These are phyloP conservation scores for Exaiptasia diaphana DNA, from an alignment of 64 coral and sea anemone species.

Conservation along the genomic window DNA sequence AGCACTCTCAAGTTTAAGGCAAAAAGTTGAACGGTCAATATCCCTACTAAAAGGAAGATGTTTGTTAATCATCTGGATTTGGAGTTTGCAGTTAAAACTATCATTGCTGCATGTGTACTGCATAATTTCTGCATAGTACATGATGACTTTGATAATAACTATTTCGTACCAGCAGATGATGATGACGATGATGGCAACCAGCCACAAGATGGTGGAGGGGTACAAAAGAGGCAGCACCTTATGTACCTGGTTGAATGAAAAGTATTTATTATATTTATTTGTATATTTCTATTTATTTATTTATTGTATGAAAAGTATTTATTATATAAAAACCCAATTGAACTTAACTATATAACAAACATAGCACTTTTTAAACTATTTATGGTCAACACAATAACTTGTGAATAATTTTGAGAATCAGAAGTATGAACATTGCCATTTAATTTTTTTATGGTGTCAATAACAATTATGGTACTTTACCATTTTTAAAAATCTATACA, in stretches of 20 bases:
- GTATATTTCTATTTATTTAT: no score
- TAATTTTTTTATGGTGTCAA: no score
- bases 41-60: constrained; percentile 59
- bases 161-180: constrained; percentile 28
- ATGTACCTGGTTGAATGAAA: neutral
- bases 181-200: constrained; percentile 18
- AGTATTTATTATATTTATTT: no score
- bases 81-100: constrained; percentile 19
- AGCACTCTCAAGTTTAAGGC: constrained; percentile 3
- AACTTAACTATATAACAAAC: no score
- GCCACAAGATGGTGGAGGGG: neutral
- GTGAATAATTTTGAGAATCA: no score
- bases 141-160: constrained; percentile 58
- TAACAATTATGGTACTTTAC: no score
- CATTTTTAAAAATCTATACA: no score
- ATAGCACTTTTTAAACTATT: no score
- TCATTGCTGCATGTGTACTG: constrained; percentile 54
- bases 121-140: constrained; percentile 57
- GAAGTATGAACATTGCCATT: no score
- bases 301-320: no score
- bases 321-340: no score
- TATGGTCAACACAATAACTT: no score
- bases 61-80: constrained; percentile 44
- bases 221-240: neutral
- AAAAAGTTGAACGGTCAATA: constrained; percentile 34